Percentiles rank a stretch among this genome's conserved stretches.
Conservation (phyloP, 2,113 vertebrate genomes). For the Gymnobelideus leadbeateri region DNA sequence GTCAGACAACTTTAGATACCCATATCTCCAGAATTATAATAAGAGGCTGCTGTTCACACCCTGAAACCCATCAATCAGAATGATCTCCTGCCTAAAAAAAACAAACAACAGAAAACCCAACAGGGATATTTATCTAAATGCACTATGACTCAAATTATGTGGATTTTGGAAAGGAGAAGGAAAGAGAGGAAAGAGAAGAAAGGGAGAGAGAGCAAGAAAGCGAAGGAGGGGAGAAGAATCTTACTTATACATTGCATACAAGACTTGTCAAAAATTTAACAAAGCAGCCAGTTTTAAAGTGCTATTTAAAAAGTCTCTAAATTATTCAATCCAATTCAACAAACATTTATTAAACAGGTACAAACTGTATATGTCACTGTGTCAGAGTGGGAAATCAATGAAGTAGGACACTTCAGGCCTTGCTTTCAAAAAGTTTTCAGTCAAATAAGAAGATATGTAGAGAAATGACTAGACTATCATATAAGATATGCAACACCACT, state of each 20-base stretch:
- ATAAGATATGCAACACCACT: not conserved
- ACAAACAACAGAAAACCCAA: constrained; percentile 57
- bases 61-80: constrained; percentile 76
- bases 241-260: not conserved
- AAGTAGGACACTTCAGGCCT: not conserved
- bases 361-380: not conserved
- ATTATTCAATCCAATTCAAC: not conserved
- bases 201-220: not conserved
- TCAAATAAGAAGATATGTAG: not conserved
- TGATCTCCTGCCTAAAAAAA: constrained; percentile 69
- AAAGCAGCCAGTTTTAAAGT: not conserved
- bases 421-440: not conserved
- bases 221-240: not conserved
- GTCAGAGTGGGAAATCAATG: not conserved
- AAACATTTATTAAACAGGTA: not conserved
- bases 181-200: not conserved
- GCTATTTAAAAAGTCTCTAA: not conserved
- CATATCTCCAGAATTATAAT: constrained; percentile 74
- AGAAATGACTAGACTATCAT: not conserved
- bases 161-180: constrained; percentile 30
- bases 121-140: constrained; percentile 56
- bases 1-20: constrained; percentile 74
- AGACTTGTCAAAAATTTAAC: not conserved
- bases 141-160: constrained; percentile 51
- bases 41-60: constrained; percentile 75